phyloP scores from a whole-genome alignment of 35 echinoderm and acorn worm species.

The Apostichopus parvimensis region DNA sequence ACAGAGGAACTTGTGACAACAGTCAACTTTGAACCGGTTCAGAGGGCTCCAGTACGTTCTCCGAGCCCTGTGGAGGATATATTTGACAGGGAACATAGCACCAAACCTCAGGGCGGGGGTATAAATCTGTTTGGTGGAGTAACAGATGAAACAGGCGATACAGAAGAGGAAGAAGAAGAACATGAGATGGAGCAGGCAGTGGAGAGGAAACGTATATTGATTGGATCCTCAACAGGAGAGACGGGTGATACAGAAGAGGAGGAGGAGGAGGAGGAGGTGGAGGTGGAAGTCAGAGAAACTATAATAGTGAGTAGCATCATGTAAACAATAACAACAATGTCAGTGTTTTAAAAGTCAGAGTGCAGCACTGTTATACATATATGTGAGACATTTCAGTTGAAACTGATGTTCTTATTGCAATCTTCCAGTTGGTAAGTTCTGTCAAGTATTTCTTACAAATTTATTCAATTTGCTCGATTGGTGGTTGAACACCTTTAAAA shows the following conservation, averaged over 20 bases:
- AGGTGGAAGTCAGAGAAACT: background rate
- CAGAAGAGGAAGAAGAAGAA: constrained; percentile 20
- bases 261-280: background rate
- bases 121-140: constrained; percentile 26
- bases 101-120: background rate
- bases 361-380: too few species aligned
- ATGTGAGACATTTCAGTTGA: too few species aligned
- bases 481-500: too few species aligned
- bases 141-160: constrained; percentile 6
- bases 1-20: constrained; percentile 27
- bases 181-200: background rate
- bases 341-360: too few species aligned
- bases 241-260: constrained; percentile 33
- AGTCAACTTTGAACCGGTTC: background rate
- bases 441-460: too few species aligned
- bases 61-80: background rate
- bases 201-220: constrained; percentile 38
- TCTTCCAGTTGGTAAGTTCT: too few species aligned
- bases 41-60: background rate
- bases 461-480: too few species aligned
- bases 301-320: background rate
- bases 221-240: constrained; percentile 2
- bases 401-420: too few species aligned
- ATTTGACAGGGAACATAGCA: background rate
- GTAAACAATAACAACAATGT: too few species aligned